Evolutionary conservation across 2,113 vertebrate genomes (phyloP).

Genomic region (Elephantulus edwardii): DNA sequence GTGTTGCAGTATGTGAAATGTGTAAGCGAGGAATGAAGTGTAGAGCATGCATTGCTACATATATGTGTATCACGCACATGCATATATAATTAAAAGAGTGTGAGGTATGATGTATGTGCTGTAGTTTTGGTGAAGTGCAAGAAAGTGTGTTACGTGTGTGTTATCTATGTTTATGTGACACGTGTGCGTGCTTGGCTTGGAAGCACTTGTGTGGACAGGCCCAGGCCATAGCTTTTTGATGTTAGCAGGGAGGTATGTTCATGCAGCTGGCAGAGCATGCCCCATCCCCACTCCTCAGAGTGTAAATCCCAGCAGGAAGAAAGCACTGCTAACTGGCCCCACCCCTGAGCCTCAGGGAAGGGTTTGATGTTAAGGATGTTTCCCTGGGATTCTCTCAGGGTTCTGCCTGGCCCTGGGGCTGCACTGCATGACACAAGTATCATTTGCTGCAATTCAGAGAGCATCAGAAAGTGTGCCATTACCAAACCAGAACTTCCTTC

Average conservation of each 20-base stretch:
- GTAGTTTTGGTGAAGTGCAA: neutral
- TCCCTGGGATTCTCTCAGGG: neutral
- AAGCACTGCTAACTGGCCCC: neutral
- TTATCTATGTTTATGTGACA: neutral
- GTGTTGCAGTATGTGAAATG: neutral
- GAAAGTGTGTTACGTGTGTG: neutral
- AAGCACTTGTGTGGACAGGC: constrained; percentile 39
- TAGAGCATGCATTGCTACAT: too few relatives aligned
- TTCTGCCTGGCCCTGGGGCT: neutral
- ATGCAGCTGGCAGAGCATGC: neutral
- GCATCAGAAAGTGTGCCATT: neutral
- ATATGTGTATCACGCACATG: neutral
- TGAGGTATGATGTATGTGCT: neutral
- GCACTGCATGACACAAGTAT: neutral
- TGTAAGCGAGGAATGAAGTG: neutral
- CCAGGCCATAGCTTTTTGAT: constrained; percentile 23
- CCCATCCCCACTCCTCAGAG: neutral
- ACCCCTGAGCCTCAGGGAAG: neutral
- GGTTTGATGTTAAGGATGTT: neutral
- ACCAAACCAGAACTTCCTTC: fast-evolving
- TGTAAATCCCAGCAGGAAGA: neutral
- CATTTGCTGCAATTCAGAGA: neutral
- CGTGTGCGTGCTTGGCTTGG: neutral
- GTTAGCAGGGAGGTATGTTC: neutral
- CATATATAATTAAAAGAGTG: neutral